phyloP scores from a whole-genome alignment of 2,888 invertebrate species.

The Melipona bicolor region DNA sequence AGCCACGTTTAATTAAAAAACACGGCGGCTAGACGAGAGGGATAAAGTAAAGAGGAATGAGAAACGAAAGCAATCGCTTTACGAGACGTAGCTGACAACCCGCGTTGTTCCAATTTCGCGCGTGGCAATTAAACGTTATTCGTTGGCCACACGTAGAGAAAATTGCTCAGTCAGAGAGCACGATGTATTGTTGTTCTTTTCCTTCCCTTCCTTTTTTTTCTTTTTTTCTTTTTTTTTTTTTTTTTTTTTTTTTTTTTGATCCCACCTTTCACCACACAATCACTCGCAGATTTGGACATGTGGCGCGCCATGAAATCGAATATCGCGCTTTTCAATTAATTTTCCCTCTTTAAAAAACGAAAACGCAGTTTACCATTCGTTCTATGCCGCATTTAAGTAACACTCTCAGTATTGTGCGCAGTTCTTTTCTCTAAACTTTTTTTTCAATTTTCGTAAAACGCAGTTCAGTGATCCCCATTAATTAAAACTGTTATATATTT shows the following conservation, averaged over 20 bases:
- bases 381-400: not conserved
- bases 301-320: slow-evolving; percentile 62
- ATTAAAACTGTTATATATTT: too few species aligned
- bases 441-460: not conserved
- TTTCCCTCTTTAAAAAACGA: not conserved
- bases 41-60: slow-evolving; percentile 47
- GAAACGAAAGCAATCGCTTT: slow-evolving; percentile 72
- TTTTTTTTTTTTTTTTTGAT: slow-evolving; percentile 2
- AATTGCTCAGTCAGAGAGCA: slow-evolving; percentile 71
- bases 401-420: not conserved
- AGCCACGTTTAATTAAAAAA: slow-evolving; percentile 70
- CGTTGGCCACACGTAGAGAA: slow-evolving; percentile 64
- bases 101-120: slow-evolving; percentile 73
- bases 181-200: slow-evolving; percentile 58
- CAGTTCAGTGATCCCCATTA: too few species aligned
- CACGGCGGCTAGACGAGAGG: slow-evolving; percentile 38
- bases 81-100: slow-evolving; percentile 62
- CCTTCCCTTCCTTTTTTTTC: not conserved
- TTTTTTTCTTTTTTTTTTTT: slow-evolving; percentile 3
- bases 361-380: slow-evolving; percentile 3
- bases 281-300: slow-evolving; percentile 48
- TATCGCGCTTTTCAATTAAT: slow-evolving; percentile 65
- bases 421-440: not conserved
- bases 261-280: slow-evolving; percentile 11
- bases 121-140: slow-evolving; percentile 78